These are phyloP conservation scores for Formica selysi DNA, from an alignment of 1,140 invertebrate species.

Conservation along the genomic window DNA sequence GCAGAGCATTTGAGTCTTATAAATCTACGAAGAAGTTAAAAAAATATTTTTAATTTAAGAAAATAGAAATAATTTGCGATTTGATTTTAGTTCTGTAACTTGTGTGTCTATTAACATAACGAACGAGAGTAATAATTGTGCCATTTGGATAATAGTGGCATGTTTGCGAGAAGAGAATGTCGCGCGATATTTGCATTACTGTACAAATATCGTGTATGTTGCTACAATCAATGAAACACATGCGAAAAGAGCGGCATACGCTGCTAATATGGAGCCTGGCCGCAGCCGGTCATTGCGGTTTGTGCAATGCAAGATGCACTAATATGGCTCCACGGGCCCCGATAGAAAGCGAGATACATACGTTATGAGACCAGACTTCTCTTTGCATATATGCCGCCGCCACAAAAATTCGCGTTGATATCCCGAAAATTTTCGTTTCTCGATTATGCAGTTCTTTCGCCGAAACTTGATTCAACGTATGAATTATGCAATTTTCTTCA, in stretches of 20 bases:
- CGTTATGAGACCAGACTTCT: slow-evolving; percentile 70
- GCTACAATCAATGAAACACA: slow-evolving; percentile 60
- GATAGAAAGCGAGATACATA: slow-evolving; percentile 77
- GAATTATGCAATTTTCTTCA: neutral
- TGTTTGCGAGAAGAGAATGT: neutral
- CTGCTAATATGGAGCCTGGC: slow-evolving; percentile 71
- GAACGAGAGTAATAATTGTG: neutral
- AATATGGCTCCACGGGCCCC: slow-evolving; percentile 71
- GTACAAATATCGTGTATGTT: slow-evolving; percentile 24
- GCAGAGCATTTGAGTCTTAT: neutral
- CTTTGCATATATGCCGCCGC: slow-evolving; percentile 66
- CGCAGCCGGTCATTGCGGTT: slow-evolving; percentile 66
- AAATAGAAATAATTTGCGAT: neutral
- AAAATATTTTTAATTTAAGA: neutral
- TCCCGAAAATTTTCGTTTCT: slow-evolving; percentile 56
- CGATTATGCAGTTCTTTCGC: neutral
- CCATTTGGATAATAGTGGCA: neutral
- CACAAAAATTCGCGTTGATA: slow-evolving; percentile 61
- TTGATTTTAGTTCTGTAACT: neutral
- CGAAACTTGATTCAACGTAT: neutral
- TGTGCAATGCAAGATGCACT: slow-evolving; percentile 76
- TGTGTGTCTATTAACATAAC: too few species aligned
- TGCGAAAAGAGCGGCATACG: slow-evolving; percentile 34
- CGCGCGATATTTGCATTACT: neutral
- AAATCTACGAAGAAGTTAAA: slow-evolving; percentile 7